These are phyloP conservation scores for Molossus alvarezi DNA, from an alignment of 2,797 vertebrate genomes.

Conservation along the genomic window DNA sequence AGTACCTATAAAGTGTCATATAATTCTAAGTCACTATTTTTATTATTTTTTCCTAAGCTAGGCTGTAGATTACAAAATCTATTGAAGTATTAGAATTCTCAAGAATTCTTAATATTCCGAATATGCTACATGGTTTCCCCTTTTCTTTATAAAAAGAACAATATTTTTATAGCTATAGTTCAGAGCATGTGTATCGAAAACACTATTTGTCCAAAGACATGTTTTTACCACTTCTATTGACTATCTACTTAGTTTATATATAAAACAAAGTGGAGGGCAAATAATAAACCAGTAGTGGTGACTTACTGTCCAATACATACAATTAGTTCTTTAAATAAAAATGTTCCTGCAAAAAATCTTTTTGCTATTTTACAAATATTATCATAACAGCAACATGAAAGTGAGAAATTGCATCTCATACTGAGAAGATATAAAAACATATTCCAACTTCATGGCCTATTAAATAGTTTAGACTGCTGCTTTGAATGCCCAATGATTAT, in stretches of 20 bases:
- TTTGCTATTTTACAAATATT: background rate
- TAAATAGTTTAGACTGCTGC: background rate
- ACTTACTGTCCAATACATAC: background rate
- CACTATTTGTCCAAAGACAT: background rate
- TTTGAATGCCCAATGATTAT: slow-evolving; percentile 22
- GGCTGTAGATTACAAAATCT: slow-evolving; percentile 19
- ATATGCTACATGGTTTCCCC: background rate
- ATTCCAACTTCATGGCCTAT: background rate
- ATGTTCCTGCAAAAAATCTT: background rate
- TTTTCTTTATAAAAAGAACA: background rate
- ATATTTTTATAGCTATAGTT: background rate
- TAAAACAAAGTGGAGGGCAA: slow-evolving; percentile 16
- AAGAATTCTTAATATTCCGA: background rate
- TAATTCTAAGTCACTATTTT: background rate
- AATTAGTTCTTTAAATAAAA: slow-evolving; percentile 32
- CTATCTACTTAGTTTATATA: background rate
- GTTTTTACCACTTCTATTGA: background rate
- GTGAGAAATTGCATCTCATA: background rate
- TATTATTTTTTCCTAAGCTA: background rate
- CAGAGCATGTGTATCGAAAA: background rate
- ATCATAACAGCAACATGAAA: background rate
- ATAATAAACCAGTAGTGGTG: background rate
- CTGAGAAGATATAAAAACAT: background rate
- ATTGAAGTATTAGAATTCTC: background rate
- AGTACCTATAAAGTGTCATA: background rate